Conservation (phyloP, 64 coral and sea anemone genomes). For the Pachyseris speciosa region DNA sequence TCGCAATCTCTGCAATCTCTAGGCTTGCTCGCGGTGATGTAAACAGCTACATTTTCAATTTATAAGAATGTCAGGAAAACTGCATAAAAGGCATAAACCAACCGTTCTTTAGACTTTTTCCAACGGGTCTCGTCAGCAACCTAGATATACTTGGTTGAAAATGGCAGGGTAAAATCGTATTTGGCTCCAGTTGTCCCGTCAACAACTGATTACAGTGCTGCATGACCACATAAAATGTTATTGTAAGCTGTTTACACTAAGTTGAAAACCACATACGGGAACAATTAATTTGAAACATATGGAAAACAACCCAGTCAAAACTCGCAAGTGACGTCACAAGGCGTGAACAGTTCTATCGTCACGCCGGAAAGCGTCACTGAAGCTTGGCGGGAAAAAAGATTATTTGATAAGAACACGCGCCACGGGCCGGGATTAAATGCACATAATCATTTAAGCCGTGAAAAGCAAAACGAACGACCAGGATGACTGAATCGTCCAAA, state of each 20-base stretch:
- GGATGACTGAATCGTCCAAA: neutral
- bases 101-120: neutral
- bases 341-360: no score
- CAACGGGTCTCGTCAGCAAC: neutral
- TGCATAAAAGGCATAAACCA: neutral
- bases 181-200: neutral
- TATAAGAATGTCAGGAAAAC: neutral
- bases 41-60: neutral
- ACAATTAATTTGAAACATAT: no score
- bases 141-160: neutral
- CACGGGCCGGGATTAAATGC: neutral
- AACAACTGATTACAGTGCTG: neutral
- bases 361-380: neutral
- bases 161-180: neutral
- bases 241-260: no score
- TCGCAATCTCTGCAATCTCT: no score
- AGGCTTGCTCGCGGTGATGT: no score
- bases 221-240: neutral
- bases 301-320: constrained; percentile 7
- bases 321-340: neutral
- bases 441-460: neutral
- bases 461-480: neutral
- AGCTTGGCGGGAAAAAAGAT: neutral
- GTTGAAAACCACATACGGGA: neutral
- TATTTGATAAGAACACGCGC: neutral